These are phyloP conservation scores for Platysternon megacephalum DNA, from an alignment of 2,113 vertebrate genomes.

Conservation along the genomic window DNA sequence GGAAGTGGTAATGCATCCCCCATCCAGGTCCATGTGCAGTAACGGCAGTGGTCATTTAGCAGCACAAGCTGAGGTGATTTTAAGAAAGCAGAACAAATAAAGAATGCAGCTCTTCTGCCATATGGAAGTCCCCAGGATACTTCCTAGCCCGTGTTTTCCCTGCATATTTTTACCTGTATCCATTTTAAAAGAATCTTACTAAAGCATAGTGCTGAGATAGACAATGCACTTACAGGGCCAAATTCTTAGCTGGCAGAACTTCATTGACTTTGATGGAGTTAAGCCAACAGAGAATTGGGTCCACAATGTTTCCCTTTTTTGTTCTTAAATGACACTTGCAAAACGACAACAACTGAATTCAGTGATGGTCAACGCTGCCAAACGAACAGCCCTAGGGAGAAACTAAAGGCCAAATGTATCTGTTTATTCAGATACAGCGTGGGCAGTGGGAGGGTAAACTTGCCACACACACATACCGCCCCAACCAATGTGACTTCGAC, in stretches of 20 bases:
- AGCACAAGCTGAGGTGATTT: neutral
- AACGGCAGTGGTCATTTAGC: neutral
- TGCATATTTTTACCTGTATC: slow-evolving; percentile 14
- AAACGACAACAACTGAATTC: slow-evolving; percentile 40
- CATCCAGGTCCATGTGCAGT: neutral
- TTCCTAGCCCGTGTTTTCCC: neutral
- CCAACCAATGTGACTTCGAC: slow-evolving; percentile 55
- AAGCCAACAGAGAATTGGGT: neutral
- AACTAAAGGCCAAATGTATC: slow-evolving; percentile 48
- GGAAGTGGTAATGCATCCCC: accelerated
- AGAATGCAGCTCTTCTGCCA: neutral
- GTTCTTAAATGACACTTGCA: slow-evolving; percentile 45
- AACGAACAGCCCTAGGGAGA: neutral
- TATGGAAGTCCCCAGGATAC: neutral
- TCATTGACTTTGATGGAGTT: slow-evolving; percentile 10
- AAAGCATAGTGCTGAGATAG: slow-evolving; percentile 6
- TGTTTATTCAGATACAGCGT: slow-evolving; percentile 47
- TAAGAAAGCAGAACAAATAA: neutral
- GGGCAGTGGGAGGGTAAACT: slow-evolving; percentile 21
- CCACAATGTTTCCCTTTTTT: slow-evolving; percentile 32
- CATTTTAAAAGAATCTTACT: neutral
- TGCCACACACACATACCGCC: slow-evolving; percentile 34
- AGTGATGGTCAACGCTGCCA: slow-evolving; percentile 26
- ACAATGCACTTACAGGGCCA: slow-evolving; percentile 15
- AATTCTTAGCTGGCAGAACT: slow-evolving; percentile 38